Conservation (phyloP, 2,888 invertebrate species). For the Melieria omissa region DNA sequence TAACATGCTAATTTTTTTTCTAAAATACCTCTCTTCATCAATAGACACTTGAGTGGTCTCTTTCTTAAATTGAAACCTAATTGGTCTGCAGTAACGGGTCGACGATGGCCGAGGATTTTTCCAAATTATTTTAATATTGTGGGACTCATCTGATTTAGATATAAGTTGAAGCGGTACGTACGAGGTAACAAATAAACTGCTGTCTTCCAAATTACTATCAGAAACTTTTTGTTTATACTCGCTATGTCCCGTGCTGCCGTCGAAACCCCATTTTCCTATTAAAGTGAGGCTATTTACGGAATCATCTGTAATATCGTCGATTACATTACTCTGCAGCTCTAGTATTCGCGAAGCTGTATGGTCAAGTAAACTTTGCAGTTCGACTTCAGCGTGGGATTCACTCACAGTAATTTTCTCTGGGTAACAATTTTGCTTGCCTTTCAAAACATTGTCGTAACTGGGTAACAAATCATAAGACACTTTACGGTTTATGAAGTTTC, state of each 20-base stretch:
- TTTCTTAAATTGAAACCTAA: too few species aligned
- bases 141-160: background rate
- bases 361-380: slow-evolving; percentile 27
- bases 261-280: slow-evolving; percentile 37
- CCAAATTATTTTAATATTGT: too few species aligned
- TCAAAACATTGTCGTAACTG: slow-evolving; percentile 26
- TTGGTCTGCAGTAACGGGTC: too few species aligned
- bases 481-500: background rate
- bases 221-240: slow-evolving; percentile 38
- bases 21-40: too few species aligned
- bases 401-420: slow-evolving; percentile 33
- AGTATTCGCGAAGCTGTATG: slow-evolving; percentile 35
- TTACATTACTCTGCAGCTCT: slow-evolving; percentile 32
- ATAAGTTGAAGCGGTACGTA: slow-evolving; percentile 23
- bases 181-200: slow-evolving; percentile 35
- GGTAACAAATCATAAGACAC: too few species aligned
- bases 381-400: slow-evolving; percentile 35
- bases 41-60: too few species aligned
- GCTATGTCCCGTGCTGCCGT: slow-evolving; percentile 39
- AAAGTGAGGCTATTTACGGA: slow-evolving; percentile 22
- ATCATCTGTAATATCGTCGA: slow-evolving; percentile 24
- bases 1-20: too few species aligned
- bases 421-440: slow-evolving; percentile 37
- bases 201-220: slow-evolving; percentile 28
- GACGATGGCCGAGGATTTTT: too few species aligned